Conservation (phyloP, 2,113 vertebrate genomes). For the Helogale parvula region DNA sequence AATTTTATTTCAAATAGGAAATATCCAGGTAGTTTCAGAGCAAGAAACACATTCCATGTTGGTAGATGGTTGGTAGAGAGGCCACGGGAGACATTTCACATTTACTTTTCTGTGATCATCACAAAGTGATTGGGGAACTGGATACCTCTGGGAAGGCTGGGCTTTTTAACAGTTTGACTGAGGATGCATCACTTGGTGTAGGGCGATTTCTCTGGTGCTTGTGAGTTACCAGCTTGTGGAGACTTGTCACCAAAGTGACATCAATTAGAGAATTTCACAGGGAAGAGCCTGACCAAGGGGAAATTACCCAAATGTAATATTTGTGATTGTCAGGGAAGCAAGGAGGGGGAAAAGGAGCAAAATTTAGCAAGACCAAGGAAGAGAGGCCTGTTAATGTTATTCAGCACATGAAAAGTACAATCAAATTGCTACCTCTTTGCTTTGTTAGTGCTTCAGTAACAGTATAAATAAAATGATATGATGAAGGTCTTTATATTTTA, state of each 20-base stretch:
- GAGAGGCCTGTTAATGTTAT: background rate
- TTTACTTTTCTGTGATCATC: background rate
- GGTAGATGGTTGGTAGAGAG: background rate
- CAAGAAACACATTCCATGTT: background rate
- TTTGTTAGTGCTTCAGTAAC: background rate
- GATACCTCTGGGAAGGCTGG: background rate
- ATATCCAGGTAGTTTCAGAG: constrained; percentile 6
- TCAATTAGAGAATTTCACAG: background rate
- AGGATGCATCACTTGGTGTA: background rate
- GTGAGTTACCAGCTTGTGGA: background rate
- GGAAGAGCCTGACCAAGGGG: background rate
- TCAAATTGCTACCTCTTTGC: background rate
- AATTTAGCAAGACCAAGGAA: background rate
- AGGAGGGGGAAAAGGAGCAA: background rate
- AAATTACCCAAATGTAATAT: background rate
- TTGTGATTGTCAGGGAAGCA: background rate
- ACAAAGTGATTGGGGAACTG: background rate
- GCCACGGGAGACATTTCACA: background rate
- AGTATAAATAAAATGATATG: background rate
- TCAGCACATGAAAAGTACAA: background rate
- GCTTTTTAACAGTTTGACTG: background rate
- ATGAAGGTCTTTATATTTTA: background rate
- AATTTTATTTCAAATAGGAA: constrained; percentile 67
- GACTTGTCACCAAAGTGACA: background rate
- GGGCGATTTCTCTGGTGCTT: background rate